Base-by-base conservation (phyloP, 2,113 vertebrate species). In the Talpa occidentalis region DNA sequence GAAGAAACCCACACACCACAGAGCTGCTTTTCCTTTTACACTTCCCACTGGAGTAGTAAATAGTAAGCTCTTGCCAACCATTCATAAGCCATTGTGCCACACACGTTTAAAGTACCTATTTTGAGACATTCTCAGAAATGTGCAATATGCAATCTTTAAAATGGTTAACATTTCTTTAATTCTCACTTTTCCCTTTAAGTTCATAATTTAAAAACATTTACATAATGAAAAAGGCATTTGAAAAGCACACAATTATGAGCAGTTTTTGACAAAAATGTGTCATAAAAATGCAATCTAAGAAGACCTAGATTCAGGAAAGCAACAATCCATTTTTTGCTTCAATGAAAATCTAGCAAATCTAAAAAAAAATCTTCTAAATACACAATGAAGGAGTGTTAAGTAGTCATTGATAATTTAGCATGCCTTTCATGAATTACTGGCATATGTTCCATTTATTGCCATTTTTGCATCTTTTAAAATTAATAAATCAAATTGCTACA, bases 21-120 rank as follows among this genome's bases (percentile, higher is more conserved):
- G n/a, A 97, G 73, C n/a, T 74, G 76, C 59, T 87, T 96, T 94
- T 81, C 35, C 37, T 94, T 94, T 74, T 56, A 92, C 16, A 59
- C 74, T 94, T 94, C 93, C 81, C 80, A 82, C 77, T 86, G 81
- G 73, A 92, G 78, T 79, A 94, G 62, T 91, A 96, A 95, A 96
- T 60, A 90, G 60, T 84, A 78, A 90, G 52, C 74, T 88, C 72
- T 76, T 79, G 69, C 81, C 82, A 96, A 37, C 24, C 44, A 96
- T 93, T 96, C 88, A 94, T 80, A 89, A 94, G 87, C 79, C 54
- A 83, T 59, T 42, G 32, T 93, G 74, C 83, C 70, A 93, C 73
- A 95, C 86, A 87, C 59, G 66, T 88, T 59, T 84, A 54, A 87
- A 87, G 40, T 64, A 70, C 26, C 70, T 94, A 94, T 79, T 97